Base-by-base conservation (phyloP, 2,113 vertebrate species). In the Psammodynastes pulverulentus region DNA sequence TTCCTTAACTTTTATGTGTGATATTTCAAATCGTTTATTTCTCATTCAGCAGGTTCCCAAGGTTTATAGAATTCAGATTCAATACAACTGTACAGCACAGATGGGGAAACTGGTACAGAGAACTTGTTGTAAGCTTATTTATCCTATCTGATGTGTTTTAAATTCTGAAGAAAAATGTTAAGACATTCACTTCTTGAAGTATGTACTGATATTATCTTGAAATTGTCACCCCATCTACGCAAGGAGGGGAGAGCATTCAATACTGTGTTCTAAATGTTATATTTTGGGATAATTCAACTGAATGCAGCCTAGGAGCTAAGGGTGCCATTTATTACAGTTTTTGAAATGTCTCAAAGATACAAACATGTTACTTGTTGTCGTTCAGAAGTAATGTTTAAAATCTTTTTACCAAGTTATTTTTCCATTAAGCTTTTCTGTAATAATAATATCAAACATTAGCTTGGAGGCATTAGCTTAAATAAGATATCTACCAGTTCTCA, bases 151-250 rank as follows among this genome's bases (percentile, higher is more conserved):
- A 62, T 19, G 53, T 23, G 46, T 89, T 89, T n/a, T 56, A 15
- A 29, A 88, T 84, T 48, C 52, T n/a, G 51, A 53, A 29, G 34
- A 89, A 91, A 91, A 91, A 62, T 54, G 89, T 94, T 89, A 87
- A 54, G 62, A 89, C 54, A 67, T 91, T 90, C 52, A 93, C 62
- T 92, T 94, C 91, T 94, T 93, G 94, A n/a, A 39, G 88, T 94
- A 92, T 88, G 94, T 86, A 92, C 46, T 84, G 88, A 90, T 45
- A 92, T 56, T 89, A 92, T 67, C 12, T 62, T 24, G 23, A 93
- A 93, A 88, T 84, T 94, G 93, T 95, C 94, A 95, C 92, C 86
- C 87, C 54, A 94, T 91, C 86, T 89, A 58, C 89, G 51, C 91
- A 89, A 94, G 92, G 79, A 92, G 91, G 54, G 62, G 5, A 72